A percentile compares a stretch with the other conserved stretches of the same genome.
These are phyloP conservation scores for Hermaeophaga mercurialis DNA, from an alignment of 2,888 invertebrate species.

Conservation along the genomic window DNA sequence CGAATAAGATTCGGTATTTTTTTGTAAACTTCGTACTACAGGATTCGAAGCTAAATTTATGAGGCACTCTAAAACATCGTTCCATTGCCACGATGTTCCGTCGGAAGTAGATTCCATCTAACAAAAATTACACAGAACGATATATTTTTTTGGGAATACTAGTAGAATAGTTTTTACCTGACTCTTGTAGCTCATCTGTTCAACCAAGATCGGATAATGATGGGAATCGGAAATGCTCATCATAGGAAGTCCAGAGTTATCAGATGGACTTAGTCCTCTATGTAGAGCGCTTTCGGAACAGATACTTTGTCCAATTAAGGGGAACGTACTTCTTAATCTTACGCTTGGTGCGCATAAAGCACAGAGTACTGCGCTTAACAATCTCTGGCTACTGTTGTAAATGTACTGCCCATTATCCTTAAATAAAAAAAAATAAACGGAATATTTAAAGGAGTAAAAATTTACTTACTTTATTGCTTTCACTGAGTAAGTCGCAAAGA, in stretches of 20 bases:
- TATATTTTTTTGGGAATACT: constrained; percentile 19
- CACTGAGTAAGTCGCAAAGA: constrained; percentile 79
- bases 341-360: constrained; percentile 82
- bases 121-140: constrained; percentile 23
- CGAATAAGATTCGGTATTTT: constrained; percentile 53
- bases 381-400: constrained; percentile 60
- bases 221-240: constrained; percentile 71
- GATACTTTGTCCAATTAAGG: constrained; percentile 62
- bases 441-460: neutral
- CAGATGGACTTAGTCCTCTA: constrained; percentile 68
- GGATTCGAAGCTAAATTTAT: constrained; percentile 83
- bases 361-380: constrained; percentile 81
- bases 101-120: constrained; percentile 56
- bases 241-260: constrained; percentile 71
- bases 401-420: constrained; percentile 48
- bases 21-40: constrained; percentile 64
- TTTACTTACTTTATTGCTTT: constrained; percentile 67
- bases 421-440: constrained; percentile 33
- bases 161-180: no score
- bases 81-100: constrained; percentile 54
- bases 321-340: constrained; percentile 75
- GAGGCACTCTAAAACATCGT: constrained; percentile 80
- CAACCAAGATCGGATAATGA: constrained; percentile 77
- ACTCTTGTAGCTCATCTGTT: constrained; percentile 76
- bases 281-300: constrained; percentile 59